Evolutionary conservation across 2,797 vertebrate genomes (phyloP).

Genomic region (Melanogrammus aeglefinus): DNA sequence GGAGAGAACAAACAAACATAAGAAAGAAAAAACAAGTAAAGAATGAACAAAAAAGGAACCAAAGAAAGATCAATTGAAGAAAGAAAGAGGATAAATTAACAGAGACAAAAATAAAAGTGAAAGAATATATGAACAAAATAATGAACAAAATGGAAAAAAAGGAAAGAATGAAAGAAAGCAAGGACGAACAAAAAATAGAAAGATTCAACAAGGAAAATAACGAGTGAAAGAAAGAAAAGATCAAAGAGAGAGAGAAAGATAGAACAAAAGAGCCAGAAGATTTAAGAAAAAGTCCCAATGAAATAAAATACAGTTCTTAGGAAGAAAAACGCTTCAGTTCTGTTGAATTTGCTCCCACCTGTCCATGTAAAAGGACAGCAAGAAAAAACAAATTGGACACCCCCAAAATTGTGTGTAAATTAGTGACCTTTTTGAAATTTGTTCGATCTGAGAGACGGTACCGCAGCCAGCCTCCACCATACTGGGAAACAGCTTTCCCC

Average conservation of each 20-base stretch:
- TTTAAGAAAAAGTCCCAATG: neutral
- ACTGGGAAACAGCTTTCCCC: no score
- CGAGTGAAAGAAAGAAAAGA: neutral
- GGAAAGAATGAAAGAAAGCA: neutral
- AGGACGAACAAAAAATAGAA: neutral
- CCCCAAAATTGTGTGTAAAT: no score
- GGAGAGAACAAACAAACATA: neutral
- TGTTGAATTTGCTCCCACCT: neutral
- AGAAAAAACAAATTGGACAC: neutral
- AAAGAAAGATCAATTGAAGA: neutral
- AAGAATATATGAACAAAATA: neutral
- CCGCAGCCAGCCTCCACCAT: no score
- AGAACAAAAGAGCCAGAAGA: conserved; percentile 19
- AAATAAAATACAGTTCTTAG: neutral
- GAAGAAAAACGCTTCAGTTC: neutral
- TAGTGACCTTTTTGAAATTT: no score
- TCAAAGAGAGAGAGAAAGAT: neutral
- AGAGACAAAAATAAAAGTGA: neutral
- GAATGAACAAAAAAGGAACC: neutral
- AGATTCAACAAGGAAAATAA: neutral
- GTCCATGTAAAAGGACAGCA: neutral
- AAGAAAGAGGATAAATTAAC: neutral
- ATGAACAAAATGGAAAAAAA: neutral
- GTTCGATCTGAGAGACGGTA: no score
- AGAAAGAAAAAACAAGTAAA: neutral